Percentiles rank a stretch among this genome's conserved stretches.
Evolutionary conservation across 92 coral and sea anemone genomes (phyloP).

Genomic region (Nematostella vectensis): DNA sequence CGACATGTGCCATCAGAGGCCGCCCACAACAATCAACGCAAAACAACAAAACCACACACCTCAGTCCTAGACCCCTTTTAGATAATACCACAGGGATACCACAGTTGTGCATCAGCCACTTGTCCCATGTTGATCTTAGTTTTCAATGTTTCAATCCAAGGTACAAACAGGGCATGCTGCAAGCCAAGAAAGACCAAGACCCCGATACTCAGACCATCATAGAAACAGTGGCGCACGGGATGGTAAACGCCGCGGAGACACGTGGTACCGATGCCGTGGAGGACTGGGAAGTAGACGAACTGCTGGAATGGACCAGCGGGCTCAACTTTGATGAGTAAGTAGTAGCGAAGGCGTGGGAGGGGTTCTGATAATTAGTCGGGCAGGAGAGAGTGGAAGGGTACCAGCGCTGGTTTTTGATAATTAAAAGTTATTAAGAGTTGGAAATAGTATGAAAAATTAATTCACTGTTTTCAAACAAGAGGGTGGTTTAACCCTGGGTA

Average conservation of each 20-base stretch:
- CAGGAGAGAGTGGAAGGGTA: background rate
- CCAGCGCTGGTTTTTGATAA: background rate
- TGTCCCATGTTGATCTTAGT: too few relatives aligned
- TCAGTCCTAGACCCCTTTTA: constrained; percentile 16
- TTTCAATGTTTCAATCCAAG: too few relatives aligned
- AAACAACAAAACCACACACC: too few relatives aligned
- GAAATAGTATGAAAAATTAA: background rate
- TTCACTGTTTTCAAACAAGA: too few relatives aligned
- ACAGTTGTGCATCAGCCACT: too few relatives aligned
- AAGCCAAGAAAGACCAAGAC: constrained; percentile 48
- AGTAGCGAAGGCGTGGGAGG: background rate
- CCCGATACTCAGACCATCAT: constrained; percentile 56
- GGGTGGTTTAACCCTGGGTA: too few relatives aligned
- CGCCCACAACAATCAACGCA: too few relatives aligned
- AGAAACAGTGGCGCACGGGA: constrained; percentile 78
- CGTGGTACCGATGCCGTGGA: constrained; percentile 87
- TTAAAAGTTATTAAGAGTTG: background rate
- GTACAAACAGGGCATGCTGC: constrained; percentile 84
- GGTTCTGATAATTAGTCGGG: too few relatives aligned
- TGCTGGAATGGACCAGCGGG: constrained; percentile 94
- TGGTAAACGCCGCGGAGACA: constrained; percentile 67
- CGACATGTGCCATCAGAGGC: too few relatives aligned
- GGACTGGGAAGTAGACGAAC: constrained; percentile 99
- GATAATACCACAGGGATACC: too few relatives aligned
- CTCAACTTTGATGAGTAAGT: constrained; percentile 85